Percentiles rank a stretch among this genome's conserved stretches.
Evolutionary conservation across 2,888 invertebrate species (phyloP).

Genomic region (Shargacucullia verbasci): DNA sequence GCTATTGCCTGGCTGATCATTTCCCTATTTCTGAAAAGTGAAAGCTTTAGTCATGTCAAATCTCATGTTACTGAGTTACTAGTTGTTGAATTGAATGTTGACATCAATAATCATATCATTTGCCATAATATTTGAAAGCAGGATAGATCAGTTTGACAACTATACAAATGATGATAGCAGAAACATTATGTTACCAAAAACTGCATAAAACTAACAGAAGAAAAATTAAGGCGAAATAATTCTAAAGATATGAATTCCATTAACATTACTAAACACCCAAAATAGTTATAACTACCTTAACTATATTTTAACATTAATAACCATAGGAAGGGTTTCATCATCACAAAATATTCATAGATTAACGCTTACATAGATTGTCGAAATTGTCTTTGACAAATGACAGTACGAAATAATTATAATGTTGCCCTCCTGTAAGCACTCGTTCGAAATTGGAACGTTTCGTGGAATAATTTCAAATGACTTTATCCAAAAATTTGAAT

Average conservation of each 20-base stretch:
- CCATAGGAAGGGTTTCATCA: conserved; percentile 28
- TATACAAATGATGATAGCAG: background rate
- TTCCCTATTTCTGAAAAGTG: too few species aligned
- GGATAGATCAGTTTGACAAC: too few species aligned
- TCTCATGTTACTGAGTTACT: too few species aligned
- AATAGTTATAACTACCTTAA: conserved; percentile 50
- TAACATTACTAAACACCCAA: conserved; percentile 52
- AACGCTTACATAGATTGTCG: too few species aligned
- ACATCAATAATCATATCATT: too few species aligned
- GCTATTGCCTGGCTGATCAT: too few species aligned
- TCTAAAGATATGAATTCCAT: conserved; percentile 51
- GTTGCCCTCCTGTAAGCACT: conserved; percentile 3
- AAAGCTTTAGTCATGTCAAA: too few species aligned
- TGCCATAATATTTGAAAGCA: too few species aligned
- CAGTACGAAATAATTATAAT: conserved; percentile 10
- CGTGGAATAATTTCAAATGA: too few species aligned
- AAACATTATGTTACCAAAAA: background rate
- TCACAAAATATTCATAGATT: conserved; percentile 18
- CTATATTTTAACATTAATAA: conserved; percentile 45
- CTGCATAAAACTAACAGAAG: conserved; percentile 2
- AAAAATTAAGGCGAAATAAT: conserved; percentile 18
- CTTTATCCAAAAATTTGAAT: too few species aligned
- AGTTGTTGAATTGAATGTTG: too few species aligned
- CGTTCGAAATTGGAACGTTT: background rate
- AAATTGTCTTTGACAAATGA: too few species aligned